These are phyloP conservation scores for Ylistrum balloti DNA, from an alignment of 1,140 invertebrate genomes.

Conservation along the genomic window DNA sequence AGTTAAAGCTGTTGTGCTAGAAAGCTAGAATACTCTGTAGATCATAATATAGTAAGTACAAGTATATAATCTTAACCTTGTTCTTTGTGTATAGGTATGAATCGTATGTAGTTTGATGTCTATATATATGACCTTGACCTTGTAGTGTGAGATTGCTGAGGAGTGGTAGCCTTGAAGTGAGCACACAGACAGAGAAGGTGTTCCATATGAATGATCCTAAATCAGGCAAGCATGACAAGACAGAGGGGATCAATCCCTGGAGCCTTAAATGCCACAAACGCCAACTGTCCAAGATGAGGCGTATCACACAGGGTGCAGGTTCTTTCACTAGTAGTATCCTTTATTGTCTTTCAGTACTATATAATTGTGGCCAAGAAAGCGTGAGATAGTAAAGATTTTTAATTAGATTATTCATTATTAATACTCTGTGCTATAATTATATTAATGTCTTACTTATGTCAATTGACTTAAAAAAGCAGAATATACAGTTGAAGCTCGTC, in stretches of 20 bases:
- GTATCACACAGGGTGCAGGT: slow-evolving; percentile 84
- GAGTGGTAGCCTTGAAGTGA: slow-evolving; percentile 80
- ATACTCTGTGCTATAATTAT: no score
- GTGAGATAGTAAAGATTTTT: no score
- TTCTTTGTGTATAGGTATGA: neutral
- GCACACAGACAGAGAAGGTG: slow-evolving; percentile 79
- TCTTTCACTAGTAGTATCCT: slow-evolving; percentile 16
- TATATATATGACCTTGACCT: neutral
- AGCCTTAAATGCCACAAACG: slow-evolving; percentile 84
- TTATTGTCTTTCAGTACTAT: neutral
- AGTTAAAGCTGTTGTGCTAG: no score
- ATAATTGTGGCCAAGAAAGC: no score
- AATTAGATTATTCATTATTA: no score
- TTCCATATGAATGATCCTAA: slow-evolving; percentile 75
- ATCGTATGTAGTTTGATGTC: neutral
- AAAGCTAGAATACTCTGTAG: no score
- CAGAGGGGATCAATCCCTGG: slow-evolving; percentile 84
- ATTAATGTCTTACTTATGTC: no score
- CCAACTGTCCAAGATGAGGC: slow-evolving; percentile 83
- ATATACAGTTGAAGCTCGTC: no score
- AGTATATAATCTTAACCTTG: neutral
- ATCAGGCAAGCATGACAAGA: slow-evolving; percentile 58
- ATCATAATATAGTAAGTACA: no score
- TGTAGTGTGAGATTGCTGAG: slow-evolving; percentile 67
- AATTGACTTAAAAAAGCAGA: no score